Conservation (phyloP, 2,113 vertebrate genomes). For the Lophochroa leadbeateri region DNA sequence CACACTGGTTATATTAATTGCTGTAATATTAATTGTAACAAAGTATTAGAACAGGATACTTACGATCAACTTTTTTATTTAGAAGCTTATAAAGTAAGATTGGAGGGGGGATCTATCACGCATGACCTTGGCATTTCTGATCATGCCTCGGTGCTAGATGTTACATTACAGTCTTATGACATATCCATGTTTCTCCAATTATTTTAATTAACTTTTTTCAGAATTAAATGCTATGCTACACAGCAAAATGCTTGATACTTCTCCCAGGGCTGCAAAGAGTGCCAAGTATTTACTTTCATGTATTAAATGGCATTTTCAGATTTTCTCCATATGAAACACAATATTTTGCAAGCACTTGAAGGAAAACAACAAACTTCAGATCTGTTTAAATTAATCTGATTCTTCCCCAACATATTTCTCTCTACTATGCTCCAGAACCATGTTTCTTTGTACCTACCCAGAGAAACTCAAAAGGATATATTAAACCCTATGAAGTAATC, state of each 20-base stretch:
- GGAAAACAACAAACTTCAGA: background rate
- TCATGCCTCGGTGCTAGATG: background rate
- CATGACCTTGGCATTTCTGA: background rate
- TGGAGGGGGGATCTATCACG: rapidly evolving
- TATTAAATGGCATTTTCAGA: background rate
- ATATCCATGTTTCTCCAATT: background rate
- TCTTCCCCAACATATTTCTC: background rate
- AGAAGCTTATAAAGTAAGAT: background rate
- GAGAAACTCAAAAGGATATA: background rate
- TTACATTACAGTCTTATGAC: background rate
- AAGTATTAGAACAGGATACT: background rate
- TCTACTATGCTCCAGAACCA: background rate
- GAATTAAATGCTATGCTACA: background rate
- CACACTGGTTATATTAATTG: background rate
- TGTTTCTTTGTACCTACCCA: background rate
- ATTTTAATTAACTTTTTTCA: background rate
- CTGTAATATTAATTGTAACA: background rate
- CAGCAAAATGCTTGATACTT: background rate
- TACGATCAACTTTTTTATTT: background rate
- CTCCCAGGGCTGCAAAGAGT: background rate
- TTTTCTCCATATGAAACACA: background rate
- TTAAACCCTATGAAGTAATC: background rate
- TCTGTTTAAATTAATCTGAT: background rate
- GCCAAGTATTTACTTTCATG: background rate
- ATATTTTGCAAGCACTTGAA: rapidly evolving